Base-by-base conservation (phyloP, 2,113 vertebrate genomes). In the Triplophysa tibetana region DNA sequence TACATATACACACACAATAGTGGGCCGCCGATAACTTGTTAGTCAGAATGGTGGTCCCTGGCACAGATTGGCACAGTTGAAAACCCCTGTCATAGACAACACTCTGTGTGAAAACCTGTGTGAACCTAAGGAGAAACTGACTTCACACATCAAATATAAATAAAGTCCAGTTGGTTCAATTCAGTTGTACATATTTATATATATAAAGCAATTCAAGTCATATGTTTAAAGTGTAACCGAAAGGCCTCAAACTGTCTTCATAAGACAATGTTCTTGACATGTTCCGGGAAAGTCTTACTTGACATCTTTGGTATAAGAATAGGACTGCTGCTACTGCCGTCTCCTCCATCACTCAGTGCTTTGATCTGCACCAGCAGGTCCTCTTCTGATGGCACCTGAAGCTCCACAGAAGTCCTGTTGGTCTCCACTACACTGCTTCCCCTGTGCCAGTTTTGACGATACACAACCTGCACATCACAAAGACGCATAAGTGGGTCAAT, bases 251-350 rank as follows among this genome's bases (percentile, higher is more conserved):
- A 82, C 66, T 60, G 54, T 33, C 33, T 7, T 38, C 5, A 38
- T 38, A 38, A 38, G 33, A 6, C 41, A 16, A 4, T 26, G 17
- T 17, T 52, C 17, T 6, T n/a, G 6, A 64, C 88, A 17, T 17
- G 75, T 62, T 77, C 61, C 23, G 24, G 14, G 29, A 23, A 62
- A 56, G 70, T 87, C 92, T 79, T 92, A 97, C 95, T 95, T 24
- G 94, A 95, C 93, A 96, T 92, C 89, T 93, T 95, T 88, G 96
- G 95, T 86, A 98, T 96, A 87, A 92, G 91, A 75, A 97, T 96
- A 85, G 94, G 93, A 38, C 93, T 92, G 4, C 94, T 97, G 91
- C 95, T 96, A 89, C 93, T 93, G 56, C 95, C 95, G 4, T 96
- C 95, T 0, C 96, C 96, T 2, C 96, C 94, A 0, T 95, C 93